Percentiles rank a stretch among this genome's conserved stretches.
phyloP scores from a whole-genome alignment of 2,113 vertebrate species.

The Silurus asotus region DNA sequence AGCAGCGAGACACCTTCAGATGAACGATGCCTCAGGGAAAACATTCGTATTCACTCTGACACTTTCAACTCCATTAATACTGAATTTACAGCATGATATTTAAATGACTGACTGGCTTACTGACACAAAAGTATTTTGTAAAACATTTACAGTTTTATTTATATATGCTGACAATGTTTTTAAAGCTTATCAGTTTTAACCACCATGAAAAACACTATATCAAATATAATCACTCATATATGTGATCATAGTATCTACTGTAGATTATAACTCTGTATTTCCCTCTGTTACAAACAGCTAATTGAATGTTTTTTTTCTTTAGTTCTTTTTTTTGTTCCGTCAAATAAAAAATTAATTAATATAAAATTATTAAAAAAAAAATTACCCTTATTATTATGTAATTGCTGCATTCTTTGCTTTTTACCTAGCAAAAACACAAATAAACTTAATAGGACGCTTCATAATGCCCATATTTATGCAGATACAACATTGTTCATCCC shows the following conservation, averaged over 20 bases:
- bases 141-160: not conserved
- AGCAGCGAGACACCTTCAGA: constrained; percentile 17
- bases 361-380: too few species aligned
- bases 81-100: constrained; percentile 18
- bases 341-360: not conserved
- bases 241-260: not conserved
- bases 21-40: constrained; percentile 21
- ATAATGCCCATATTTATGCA: too few species aligned
- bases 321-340: not conserved
- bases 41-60: constrained; percentile 22
- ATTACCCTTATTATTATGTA: too few species aligned
- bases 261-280: not conserved
- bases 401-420: not conserved
- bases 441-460: not conserved
- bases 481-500: not conserved
- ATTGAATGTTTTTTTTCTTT: not conserved
- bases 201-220: not conserved
- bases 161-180: not conserved
- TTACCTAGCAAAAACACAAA: not conserved
- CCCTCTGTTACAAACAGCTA: not conserved
- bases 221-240: not conserved
- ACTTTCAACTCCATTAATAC: constrained; percentile 25
- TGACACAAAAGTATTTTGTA: not conserved
- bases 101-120: constrained; percentile 14
- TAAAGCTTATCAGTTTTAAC: not conserved